phyloP scores from a whole-genome alignment of 2,797 vertebrate species.

The Ptychadena robeensis region DNA sequence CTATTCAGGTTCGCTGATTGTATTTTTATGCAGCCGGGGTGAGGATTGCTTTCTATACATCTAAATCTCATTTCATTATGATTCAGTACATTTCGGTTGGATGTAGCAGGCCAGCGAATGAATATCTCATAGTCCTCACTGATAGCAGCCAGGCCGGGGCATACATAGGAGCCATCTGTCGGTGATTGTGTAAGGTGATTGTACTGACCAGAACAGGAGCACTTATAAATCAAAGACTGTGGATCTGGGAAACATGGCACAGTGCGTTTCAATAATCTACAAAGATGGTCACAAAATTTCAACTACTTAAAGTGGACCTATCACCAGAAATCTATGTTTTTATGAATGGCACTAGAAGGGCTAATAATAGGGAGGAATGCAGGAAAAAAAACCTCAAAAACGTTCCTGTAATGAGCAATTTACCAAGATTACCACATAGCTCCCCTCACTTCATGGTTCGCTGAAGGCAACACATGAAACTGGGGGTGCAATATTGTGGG shows the following conservation, averaged over 20 bases:
- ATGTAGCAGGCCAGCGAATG: not conserved
- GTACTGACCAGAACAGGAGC: not conserved
- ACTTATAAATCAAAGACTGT: not conserved
- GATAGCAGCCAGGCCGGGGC: not conserved
- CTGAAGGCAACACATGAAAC: too few species aligned
- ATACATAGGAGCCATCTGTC: slow-evolving; percentile 11
- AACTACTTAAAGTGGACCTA: too few species aligned
- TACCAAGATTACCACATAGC: too few species aligned
- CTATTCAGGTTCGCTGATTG: slow-evolving; percentile 5
- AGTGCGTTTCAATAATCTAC: too few species aligned
- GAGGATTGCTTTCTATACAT: not conserved
- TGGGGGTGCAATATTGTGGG: too few species aligned
- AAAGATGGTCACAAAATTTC: too few species aligned
- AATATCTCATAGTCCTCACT: not conserved
- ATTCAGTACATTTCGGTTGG: not conserved
- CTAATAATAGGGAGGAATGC: too few species aligned
- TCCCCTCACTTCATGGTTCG: too few species aligned
- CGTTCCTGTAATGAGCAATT: too few species aligned
- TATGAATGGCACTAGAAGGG: too few species aligned
- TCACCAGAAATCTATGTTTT: too few species aligned
- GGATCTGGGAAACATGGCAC: not conserved
- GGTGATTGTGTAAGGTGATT: not conserved
- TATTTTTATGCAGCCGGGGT: slow-evolving; percentile 28
- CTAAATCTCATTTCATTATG: slow-evolving; percentile 10
- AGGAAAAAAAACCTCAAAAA: too few species aligned